These are phyloP conservation scores for Drosophila anomalata DNA, from an alignment of 2,888 invertebrate species.

Conservation along the genomic window DNA sequence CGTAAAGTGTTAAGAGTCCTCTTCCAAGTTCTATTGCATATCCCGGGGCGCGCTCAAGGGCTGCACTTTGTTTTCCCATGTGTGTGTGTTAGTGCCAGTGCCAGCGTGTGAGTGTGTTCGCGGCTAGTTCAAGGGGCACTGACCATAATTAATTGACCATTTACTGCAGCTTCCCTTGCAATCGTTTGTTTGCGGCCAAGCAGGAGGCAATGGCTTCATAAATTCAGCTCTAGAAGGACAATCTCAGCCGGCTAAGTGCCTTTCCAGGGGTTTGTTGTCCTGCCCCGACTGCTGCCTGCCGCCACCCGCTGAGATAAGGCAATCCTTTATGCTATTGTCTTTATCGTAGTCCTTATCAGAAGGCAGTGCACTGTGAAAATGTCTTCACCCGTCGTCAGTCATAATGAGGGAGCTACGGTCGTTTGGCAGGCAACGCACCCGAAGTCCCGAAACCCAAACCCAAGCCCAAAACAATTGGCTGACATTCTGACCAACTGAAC, in stretches of 20 bases:
- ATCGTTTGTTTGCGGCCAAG: slow-evolving; percentile 58
- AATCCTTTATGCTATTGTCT: slow-evolving; percentile 46
- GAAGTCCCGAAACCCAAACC: slow-evolving; percentile 2
- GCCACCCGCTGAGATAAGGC: slow-evolving; percentile 6
- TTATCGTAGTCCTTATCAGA: slow-evolving; percentile 52
- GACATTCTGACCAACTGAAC: slow-evolving; percentile 11
- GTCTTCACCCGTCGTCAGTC: slow-evolving; percentile 45
- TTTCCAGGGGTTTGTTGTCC: slow-evolving; percentile 26
- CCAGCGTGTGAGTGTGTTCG: slow-evolving; percentile 1
- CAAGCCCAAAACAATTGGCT: slow-evolving; percentile 20
- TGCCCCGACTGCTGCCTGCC: slow-evolving; percentile 1
- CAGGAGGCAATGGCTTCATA: slow-evolving; percentile 65
- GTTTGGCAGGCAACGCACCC: slow-evolving; percentile 22
- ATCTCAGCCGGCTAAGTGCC: slow-evolving; percentile 37
- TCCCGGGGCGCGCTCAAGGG: slow-evolving; percentile 8
- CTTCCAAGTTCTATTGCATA: slow-evolving; percentile 21
- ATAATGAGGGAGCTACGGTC: slow-evolving; percentile 28
- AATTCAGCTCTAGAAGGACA: slow-evolving; percentile 47
- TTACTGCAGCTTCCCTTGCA: slow-evolving; percentile 68
- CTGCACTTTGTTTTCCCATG: slow-evolving; percentile 33
- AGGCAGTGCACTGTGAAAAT: slow-evolving; percentile 62
- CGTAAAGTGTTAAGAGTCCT: slow-evolving; percentile 8
- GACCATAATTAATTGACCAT: slow-evolving; percentile 75
- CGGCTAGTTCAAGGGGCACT: slow-evolving; percentile 53
- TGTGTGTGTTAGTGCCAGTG: slow-evolving; percentile 3